Evolutionary conservation across 2,797 vertebrate species (phyloP).

Genomic region (Lepidocolaptes lacrymiger): DNA sequence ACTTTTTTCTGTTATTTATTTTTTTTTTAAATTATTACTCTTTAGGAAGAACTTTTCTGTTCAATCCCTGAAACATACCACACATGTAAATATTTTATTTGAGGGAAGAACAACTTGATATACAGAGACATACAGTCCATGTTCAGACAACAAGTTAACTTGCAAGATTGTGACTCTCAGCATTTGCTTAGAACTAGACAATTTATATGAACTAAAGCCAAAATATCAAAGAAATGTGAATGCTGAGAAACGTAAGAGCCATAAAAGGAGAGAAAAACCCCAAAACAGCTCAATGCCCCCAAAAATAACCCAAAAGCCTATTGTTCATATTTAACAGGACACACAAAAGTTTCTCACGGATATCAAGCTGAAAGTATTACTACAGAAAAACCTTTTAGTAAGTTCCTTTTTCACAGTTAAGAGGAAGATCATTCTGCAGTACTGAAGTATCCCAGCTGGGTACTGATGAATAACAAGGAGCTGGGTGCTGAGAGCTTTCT

Average conservation of each 20-base stretch:
- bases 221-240: background rate
- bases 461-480: background rate
- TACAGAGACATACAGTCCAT: background rate
- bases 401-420: slow-evolving; percentile 2
- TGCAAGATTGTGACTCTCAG: background rate
- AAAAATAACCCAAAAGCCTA: background rate
- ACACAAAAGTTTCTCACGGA: background rate
- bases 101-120: slow-evolving; percentile 1
- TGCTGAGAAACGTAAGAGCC: background rate
- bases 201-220: background rate
- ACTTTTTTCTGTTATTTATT: background rate
- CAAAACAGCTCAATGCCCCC: background rate
- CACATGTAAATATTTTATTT: slow-evolving; percentile 29
- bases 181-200: background rate
- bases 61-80: background rate
- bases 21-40: background rate
- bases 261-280: background rate
- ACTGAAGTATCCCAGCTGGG: background rate
- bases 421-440: background rate
- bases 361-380: background rate
- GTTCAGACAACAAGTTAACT: slow-evolving; percentile 34
- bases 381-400: background rate
- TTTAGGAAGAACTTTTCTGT: background rate
- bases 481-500: slow-evolving; percentile 25
- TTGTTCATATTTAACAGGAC: slow-evolving; percentile 12